Base-by-base conservation (phyloP, 2,113 vertebrate genomes). In the Siphamia tubifer region DNA sequence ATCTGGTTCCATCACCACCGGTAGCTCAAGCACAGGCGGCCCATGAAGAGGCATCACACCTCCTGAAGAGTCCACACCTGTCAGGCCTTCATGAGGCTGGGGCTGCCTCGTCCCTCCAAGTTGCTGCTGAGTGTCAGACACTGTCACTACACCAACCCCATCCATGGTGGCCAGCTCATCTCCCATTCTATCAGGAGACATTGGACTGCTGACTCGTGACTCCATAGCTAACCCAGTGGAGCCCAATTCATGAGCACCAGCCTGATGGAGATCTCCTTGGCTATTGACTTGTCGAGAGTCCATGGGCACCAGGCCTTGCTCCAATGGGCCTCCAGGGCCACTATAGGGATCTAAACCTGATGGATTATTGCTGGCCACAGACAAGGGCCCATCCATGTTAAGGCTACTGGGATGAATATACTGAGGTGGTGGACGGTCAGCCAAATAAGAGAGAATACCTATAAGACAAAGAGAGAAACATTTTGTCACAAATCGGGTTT, bases 391-490 rank as follows among this genome's bases (percentile, higher is more conserved):
- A 24, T 99, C 97, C 45, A 98, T 96, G 72, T 94, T 98, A 54
- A 98, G 92, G 70, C 94, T 94, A 90, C 95, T 97, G 54, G 97
- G 97, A 68, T 99, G 97, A 82, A 99, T 97, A 77, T 99, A 99
- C 62, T 99, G 98, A 76, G 97, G 98, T 13, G 98, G 97, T 36
- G 98, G 98, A 79, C 98, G 94, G 87, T 99, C 98, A 20, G 97
- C 96, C 90, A 99, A 89, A 64, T 99, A 99, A 27, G 98, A 99
- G 67, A 99, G 84, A 82, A 99, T 98, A 77, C 98, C 98, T 99
- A 21, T 8, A 68, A 34, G 54, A 15, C 4, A 34, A 28, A 57
- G 12, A 52, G 5, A 58, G 40, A 54, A n/a, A n/a, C n/a, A n/a
- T n/a, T n/a, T n/a, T n/a, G n/a, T n/a, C n/a, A n/a, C n/a, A n/a